Base-by-base conservation (phyloP, 2,797 vertebrate genomes). In the Pteronotus mesoamericanus region DNA sequence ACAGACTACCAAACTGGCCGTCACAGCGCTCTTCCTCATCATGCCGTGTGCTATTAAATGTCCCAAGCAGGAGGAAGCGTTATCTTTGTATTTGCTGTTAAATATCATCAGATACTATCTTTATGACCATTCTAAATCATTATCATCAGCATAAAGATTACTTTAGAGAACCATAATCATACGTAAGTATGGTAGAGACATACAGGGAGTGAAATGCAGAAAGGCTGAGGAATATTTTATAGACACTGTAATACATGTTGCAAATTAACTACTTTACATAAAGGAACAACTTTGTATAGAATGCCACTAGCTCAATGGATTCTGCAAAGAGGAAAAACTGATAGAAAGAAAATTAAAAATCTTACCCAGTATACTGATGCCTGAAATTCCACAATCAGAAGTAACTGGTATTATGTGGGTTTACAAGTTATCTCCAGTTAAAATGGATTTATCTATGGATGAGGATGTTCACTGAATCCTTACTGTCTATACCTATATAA, bases 191-290 rank as follows among this genome's bases (percentile, higher is more conserved):
- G 59, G 24, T 86, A 39, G 26, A 77, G 53, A 64, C 32, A 57
- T 18, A 26, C 2, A 2, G 7, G 21, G 48, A 92, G 12, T 32
- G 78, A 42, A n/a, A 57, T 14, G 2, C 2, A 88, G 68, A 90
- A 89, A 85, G 29, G 18, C 6, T 18, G 61, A 44, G 82, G 34
- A 92, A 39, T 18, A 51, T 77, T 53, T 94, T 55, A 72, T 19
- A 42, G 24, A 79, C 91, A 32, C n/a, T 79, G 11, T 75, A 74
- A 82, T 78, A 66, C 55, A 61, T 10, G 26, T n/a, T 75, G 61
- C 78, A 94, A 96, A 72, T 79, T 61, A 79, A 71, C 46, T 46
- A 59, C 91, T 92, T 78, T 88, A 66, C 14, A 18, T 22, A 89
- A 74, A 78, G 16, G 48, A 26, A 86, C 32, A 86, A 94, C 10